Evolutionary conservation across 2,113 vertebrate genomes (phyloP).

Genomic region (Bos taurus): DNA sequence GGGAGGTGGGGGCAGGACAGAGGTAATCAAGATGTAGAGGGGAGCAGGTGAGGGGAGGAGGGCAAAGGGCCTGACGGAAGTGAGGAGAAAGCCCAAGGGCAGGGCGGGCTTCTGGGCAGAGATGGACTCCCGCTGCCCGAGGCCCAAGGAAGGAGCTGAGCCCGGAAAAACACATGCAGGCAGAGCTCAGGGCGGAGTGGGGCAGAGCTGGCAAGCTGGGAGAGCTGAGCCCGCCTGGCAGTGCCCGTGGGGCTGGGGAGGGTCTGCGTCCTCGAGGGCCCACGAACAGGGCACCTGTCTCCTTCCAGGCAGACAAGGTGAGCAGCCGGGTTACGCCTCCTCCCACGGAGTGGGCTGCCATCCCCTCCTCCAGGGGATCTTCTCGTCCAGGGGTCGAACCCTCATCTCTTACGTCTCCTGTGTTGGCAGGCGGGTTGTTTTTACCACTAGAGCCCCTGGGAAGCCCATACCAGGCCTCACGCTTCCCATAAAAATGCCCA

Average conservation of each 20-base stretch:
- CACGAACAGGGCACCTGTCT: background rate
- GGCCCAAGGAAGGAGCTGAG: background rate
- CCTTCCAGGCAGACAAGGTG: background rate
- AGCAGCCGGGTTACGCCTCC: background rate
- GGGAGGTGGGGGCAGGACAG: background rate
- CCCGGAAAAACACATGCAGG: rapidly evolving
- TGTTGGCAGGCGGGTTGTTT: background rate
- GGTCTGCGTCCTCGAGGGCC: rapidly evolving
- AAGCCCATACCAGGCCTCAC: background rate
- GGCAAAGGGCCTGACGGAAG: background rate
- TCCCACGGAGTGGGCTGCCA: background rate
- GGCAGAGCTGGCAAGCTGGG: background rate
- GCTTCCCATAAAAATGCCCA: rapidly evolving
- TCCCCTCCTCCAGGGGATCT: background rate
- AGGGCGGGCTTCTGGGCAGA: background rate
- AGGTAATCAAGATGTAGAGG: rapidly evolving
- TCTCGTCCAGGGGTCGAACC: rapidly evolving
- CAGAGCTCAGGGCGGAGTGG: background rate
- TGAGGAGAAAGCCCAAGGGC: background rate
- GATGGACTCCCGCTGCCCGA: rapidly evolving
- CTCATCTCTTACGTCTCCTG: background rate
- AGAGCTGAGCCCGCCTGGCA: rapidly evolving
- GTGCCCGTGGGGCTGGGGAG: rapidly evolving
- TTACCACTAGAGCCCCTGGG: too few relatives aligned
- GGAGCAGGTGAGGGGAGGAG: too few relatives aligned